Evolutionary conservation across 1,140 invertebrate genomes (phyloP), one percentile per base, ranked within the genome.

Genomic region (Drosophila paulistorum): DNA sequence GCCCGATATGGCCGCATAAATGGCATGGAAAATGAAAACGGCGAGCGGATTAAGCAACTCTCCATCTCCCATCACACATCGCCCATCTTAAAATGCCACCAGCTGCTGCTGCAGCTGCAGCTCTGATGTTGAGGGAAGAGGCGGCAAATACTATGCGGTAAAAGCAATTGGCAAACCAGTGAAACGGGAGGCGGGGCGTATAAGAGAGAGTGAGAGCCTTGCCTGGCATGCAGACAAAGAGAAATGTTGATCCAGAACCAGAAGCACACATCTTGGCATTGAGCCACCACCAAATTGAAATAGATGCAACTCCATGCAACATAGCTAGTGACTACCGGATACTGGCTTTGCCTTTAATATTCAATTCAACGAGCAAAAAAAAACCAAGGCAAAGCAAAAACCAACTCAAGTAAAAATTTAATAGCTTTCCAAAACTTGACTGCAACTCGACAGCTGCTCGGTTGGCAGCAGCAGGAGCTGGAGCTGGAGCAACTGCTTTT

Each of bases 201-300:
- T 11, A 1, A 23, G 9, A 35, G 37, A 30, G 14, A 14, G 45
- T 11, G 45, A 54, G 30, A 41, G 42, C 65, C 45, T 51, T 71
- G 64, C 51, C 78, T 82, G 83, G 79, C 83, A 74, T 39, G 79
- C 68, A 74, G 76, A 86, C 79, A 86, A 86, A 83, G 84, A 61
- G 72, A 79, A 86, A 86, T 83, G 80, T 86, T 86, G 79, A 86
- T 86, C 79, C 83, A 54, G 58, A 71, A 68, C 59, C 59, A 39
- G 65, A 42, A 68, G 45, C 55, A 74, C 67, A 68, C 62, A 74
- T 77, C 72, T 87, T 86, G 83, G 83, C 83, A 87, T 30, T 64
- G 72, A 33, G 82, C 83, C 82, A 85, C 77, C 11, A 68, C 54
- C 68, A 81, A 76, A 86, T 72, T 77, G 76, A 80, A 82, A 77